Conservation (phyloP, 2,113 vertebrate species). For the Epinephelus fuscoguttatus region DNA sequence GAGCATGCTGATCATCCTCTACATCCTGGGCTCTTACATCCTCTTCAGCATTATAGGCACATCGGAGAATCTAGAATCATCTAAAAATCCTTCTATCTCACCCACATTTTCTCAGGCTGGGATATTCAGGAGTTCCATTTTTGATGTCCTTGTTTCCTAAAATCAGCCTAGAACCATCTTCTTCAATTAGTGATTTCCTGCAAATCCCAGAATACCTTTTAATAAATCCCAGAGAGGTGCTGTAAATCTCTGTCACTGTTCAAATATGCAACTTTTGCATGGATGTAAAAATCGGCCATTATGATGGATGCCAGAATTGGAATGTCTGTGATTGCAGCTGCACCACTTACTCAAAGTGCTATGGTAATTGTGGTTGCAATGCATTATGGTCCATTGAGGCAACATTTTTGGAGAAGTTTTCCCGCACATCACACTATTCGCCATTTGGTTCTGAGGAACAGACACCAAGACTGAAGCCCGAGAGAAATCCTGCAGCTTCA, state of each 20-base stretch:
- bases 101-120: not conserved
- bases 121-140: not conserved
- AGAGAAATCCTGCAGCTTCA: not conserved
- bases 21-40: not conserved
- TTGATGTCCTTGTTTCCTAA: not conserved
- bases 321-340: not conserved
- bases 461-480: not conserved
- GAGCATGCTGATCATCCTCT: conserved; percentile 24
- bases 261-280: not conserved
- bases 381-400: not conserved
- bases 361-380: not conserved
- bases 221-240: not conserved
- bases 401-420: too few species aligned
- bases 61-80: not conserved
- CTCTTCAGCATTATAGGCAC: conserved; percentile 6
- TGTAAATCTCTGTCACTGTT: not conserved
- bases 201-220: not conserved
- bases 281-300: not conserved
- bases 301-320: not conserved
- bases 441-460: not conserved
- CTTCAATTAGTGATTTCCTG: not conserved
- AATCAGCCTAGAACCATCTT: not conserved
- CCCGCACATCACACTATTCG: not conserved
- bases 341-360: not conserved
- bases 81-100: not conserved